Evolutionary conservation across 2,797 vertebrate species (phyloP).

Genomic region (Paguma larvata): DNA sequence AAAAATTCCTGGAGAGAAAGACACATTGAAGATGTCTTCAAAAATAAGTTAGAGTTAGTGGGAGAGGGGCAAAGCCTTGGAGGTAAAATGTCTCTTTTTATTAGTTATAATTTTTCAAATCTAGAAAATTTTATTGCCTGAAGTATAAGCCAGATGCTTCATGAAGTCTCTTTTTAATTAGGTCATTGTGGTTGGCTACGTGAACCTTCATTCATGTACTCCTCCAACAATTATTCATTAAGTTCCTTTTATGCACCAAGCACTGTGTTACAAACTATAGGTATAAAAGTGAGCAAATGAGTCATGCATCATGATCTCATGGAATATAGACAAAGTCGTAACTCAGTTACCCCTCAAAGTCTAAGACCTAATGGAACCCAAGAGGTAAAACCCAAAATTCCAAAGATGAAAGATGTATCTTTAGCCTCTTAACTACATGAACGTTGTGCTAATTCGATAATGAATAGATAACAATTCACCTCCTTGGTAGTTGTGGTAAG

Average conservation of each 20-base stretch:
- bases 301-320: fast-evolving
- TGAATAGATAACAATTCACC: neutral
- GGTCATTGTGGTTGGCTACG: neutral
- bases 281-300: neutral
- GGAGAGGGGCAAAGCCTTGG: neutral
- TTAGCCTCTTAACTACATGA: neutral
- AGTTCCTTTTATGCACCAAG: neutral
- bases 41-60: neutral
- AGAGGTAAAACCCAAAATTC: conserved; percentile 14
- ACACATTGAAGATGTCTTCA: neutral
- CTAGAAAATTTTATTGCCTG: neutral
- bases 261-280: neutral
- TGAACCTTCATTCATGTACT: neutral
- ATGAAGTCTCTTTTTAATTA: neutral
- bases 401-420: neutral
- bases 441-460: neutral
- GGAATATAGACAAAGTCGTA: neutral
- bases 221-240: neutral
- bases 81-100: neutral
- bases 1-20: neutral
- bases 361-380: neutral
- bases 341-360: neutral
- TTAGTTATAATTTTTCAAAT: neutral
- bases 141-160: neutral
- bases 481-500: neutral